Evolutionary conservation across 2,888 invertebrate genomes (phyloP), one percentile per base, ranked within the genome.

Genomic region (Watsonalla binaria): DNA sequence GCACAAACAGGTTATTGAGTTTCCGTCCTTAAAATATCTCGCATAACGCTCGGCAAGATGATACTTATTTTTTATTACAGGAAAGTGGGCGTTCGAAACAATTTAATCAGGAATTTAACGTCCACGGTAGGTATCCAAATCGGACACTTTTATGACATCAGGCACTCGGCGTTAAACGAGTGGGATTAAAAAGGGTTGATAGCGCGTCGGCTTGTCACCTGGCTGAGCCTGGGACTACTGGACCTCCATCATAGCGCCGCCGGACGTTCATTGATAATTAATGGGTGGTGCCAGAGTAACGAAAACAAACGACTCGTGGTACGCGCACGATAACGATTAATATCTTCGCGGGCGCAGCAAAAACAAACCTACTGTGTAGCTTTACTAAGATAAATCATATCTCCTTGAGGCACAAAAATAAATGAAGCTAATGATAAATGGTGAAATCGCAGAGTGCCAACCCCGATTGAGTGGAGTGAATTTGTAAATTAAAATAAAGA

Each of bases 201-300:
- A 83, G 80, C 81, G 76, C 76, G 77, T 77, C 80, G 84, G 79
- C 82, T 68, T 87, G 89, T 89, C 90, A 89, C 89, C 90, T 89
- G 89, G 68, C 79, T 68, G 84, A 84, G 83, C 84, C 83, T 78
- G 74, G 82, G 84, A 84, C 37, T 35, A 82, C 81, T 78, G 75
- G 82, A 89, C 90, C 90, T 89, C 80, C 88, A 87, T 90, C 90
- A 90, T 82, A 74, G 76, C 78, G 70, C 72, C 76, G 72, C 80
- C 80, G 87, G 88, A 88, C 89, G 84, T 82, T 90, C 90, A 90
- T 90, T 90, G 90, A 88, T 90, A 90, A 90, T 90, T 90, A 90
- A 90, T 89, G 90, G 84, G 82, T 66, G 82, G 77, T 82, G 88
- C 84, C 87, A 87, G 73, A 76, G 80, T 88, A 89, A 90, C 89